Evolutionary conservation across 2,888 invertebrate genomes (phyloP), one percentile per base, ranked within the genome.

Genomic region (Trissolcus japonicus): DNA sequence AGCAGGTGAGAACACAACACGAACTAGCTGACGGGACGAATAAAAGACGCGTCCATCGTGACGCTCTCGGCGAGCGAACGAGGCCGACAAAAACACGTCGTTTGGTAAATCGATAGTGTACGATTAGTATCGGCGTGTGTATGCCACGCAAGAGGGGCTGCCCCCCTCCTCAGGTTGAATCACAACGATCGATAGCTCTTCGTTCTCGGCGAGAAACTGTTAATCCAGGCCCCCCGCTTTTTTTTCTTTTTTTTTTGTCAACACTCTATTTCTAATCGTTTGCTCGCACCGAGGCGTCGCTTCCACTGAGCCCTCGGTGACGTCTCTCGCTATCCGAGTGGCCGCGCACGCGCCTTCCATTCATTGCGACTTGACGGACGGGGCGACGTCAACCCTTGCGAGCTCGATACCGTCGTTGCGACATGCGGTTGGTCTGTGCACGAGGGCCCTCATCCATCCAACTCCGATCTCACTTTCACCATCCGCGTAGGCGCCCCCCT

Each of bases 41-140:
- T 56, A 48, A 63, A 48, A 56, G 57, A 71, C 62, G 71, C 71
- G 62, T 62, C 57, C 50, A 56, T 69, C 61, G 69, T 61, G 54
- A 68, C 60, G 68, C 60, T 48, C 41, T 48, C 19, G 53, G 53
- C 48, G 54, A 61, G 54, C 60, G 65, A 65, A 60, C 65, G 54
- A 66, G 65, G 71, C 71, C 51, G 61, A 63, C 62, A 66, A 76
- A 72, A 65, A 72, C 67, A 76, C 69, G 62, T 79, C 72, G 68
- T 82, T 82, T 82, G 79, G 80, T 81, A 81, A 85, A 86, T 86
- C 86, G 84, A 86, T 86, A 85, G 79, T 79, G 80, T 82, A 81
- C 83, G 84, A 85, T 85, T 83, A 81, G 83, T 79, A 77, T 76
- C 66, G 71, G 65, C 67, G 79, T 73, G 79, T 73, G 76, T 63